Evolutionary conservation across 1,140 invertebrate species (phyloP), one percentile per base, ranked within the genome.

Genomic region (Tetragonula clypearis): DNA sequence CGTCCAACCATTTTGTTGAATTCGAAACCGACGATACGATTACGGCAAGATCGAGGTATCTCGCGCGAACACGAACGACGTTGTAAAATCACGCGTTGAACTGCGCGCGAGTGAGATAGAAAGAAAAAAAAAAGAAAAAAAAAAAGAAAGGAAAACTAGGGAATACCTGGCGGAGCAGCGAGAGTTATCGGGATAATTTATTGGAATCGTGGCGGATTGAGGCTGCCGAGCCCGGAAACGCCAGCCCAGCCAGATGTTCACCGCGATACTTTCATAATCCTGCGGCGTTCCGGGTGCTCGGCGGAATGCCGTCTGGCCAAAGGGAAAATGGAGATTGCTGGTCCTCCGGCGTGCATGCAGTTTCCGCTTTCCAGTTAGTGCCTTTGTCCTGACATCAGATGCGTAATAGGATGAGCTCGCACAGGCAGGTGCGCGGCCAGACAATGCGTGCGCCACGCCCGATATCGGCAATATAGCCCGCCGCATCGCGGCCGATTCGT

Each of bases 321-420:
- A 84, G 49, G 68, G 82, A 82, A 83, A 75, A 82, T 35, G 58
- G 55, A 75, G 79, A 68, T 62, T 41, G 79, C 26, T 68, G 74
- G 53, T 41, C 55, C 74, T 78, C 56, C 56, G 83, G 41, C 19
- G 79, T 26, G 84, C 58, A 77, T 73, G 85, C 53, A 83, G 80
- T 78, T 86, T 72, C 83, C 66, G 77, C 76, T 84, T 79, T 80
- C 74, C 69, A 78, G 85, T 74, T 79, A 84, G 68, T 73, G 75
- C 81, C 81, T 84, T 86, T 86, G 85, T 86, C 81, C 81, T 83
- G 81, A 84, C 85, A 86, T 83, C 80, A 74, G 79, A 82, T 83
- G 81, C 85, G 85, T 86, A 84, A 86, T 79, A 84, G 85, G 81
- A 84, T 72, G 81, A 86, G 81, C 58, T 78, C 74, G 81, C 81